Conservation (phyloP, 2,797 vertebrate genomes). For the Acipenser transmontanus region DNA sequence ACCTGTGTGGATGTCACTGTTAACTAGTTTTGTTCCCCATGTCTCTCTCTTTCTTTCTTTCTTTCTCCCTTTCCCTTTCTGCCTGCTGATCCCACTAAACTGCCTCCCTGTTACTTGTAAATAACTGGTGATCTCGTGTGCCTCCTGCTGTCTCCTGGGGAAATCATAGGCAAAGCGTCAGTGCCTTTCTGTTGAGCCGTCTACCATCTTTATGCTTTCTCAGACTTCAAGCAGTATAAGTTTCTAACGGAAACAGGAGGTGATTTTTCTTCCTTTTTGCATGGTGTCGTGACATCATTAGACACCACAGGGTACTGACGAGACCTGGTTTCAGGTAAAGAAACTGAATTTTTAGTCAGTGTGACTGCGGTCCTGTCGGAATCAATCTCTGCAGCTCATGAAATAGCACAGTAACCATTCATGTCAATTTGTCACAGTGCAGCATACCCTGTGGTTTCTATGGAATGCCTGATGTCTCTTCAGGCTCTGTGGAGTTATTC, state of each 20-base stretch:
- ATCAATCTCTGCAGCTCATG: too few relatives aligned
- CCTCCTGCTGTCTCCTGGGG: slow-evolving; percentile 57
- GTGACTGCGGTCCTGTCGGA: too few relatives aligned
- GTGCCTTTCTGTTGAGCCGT: slow-evolving; percentile 90
- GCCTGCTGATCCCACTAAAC: slow-evolving; percentile 55
- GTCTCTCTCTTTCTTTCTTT: slow-evolving; percentile 40
- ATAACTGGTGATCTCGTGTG: slow-evolving; percentile 47
- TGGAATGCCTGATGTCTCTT: not conserved
- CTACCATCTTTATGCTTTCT: slow-evolving; percentile 99
- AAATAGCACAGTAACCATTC: not conserved
- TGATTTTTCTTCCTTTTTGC: slow-evolving; percentile 63
- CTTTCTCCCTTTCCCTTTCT: slow-evolving; percentile 58
- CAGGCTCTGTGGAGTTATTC: not conserved
- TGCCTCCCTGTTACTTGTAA: slow-evolving; percentile 8
- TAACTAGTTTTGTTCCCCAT: slow-evolving; percentile 10
- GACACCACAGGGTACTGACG: slow-evolving; percentile 12
- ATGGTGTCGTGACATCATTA: slow-evolving; percentile 38
- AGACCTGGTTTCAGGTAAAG: too few relatives aligned
- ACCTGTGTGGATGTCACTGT: slow-evolving; percentile 4
- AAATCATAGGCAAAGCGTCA: slow-evolving; percentile 80
- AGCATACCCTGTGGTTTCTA: slow-evolving; percentile 9
- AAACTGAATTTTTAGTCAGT: too few relatives aligned
- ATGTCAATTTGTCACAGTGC: not conserved
- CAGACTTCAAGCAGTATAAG: slow-evolving; percentile 96
- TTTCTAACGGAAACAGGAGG: slow-evolving; percentile 88